Conservation (phyloP, 35 echinoderm and acorn worm species). For the Ptychodera flava region DNA sequence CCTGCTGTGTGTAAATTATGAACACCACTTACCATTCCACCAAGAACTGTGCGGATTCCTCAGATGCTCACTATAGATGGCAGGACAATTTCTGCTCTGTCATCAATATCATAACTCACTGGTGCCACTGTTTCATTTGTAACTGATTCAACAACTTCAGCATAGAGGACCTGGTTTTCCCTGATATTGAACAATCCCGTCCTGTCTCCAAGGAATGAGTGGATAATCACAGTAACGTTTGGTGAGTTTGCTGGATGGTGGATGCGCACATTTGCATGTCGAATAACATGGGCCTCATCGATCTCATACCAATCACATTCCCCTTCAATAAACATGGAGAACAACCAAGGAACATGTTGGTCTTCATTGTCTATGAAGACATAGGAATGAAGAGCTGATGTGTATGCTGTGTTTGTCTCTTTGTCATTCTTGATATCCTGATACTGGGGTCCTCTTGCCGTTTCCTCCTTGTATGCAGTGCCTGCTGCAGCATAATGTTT, state of each 20-base stretch:
- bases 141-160: constrained; percentile 74
- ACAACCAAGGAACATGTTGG: constrained; percentile 69
- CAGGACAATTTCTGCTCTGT: constrained; percentile 68
- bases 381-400: constrained; percentile 57
- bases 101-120: constrained; percentile 71
- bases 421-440: constrained; percentile 69
- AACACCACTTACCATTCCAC: constrained; percentile 67
- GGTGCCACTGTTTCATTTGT: constrained; percentile 82
- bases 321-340: constrained; percentile 73
- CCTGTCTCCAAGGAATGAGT: constrained; percentile 67
- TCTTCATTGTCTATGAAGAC: constrained; percentile 70
- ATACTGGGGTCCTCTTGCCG: constrained; percentile 77
- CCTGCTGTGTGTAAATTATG: constrained; percentile 59
- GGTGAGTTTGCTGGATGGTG: constrained; percentile 42
- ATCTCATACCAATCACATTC: constrained; percentile 61
- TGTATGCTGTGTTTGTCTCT: constrained; percentile 49
- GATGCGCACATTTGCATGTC: constrained; percentile 75
- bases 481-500: constrained; percentile 73
- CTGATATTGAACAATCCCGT: constrained; percentile 66
- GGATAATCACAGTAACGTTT: constrained; percentile 77
- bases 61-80: constrained; percentile 56
- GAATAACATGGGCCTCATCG: constrained; percentile 74
- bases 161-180: constrained; percentile 55
- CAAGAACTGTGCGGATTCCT: constrained; percentile 48
- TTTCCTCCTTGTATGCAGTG: constrained; percentile 76